Base-by-base conservation (phyloP, 2,888 invertebrate genomes). In the Eupeodes luniger region DNA sequence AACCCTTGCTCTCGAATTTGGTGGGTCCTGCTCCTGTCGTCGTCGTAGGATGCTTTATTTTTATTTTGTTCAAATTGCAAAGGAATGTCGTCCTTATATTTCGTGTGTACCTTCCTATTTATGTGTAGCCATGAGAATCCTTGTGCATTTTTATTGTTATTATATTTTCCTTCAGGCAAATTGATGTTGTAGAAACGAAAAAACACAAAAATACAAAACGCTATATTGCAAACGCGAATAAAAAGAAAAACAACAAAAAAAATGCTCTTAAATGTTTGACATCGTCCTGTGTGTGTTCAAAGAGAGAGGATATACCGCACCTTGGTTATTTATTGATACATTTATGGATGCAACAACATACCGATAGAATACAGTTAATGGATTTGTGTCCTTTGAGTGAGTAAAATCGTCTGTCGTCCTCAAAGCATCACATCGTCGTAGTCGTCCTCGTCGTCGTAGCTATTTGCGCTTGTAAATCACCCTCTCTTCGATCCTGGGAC, bases 271-370 rank as follows among this genome's bases (percentile, higher is more conserved):
- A 72, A 85, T 78, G 88, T 84, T 40, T 85, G 62, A 88, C 84
- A 75, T 69, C 78, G 88, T 85, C 69, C 75, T 85, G 70, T 70
- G 47, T 70, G 47, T 53, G 34, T 36, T 34, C 53, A 27, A 27
- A 27, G 27, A 27, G 10, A 27, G 27, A 14, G 49, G 40, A 40
- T 27, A 72, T 75, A 88, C 85, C 69, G 78, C 84, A 85, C 78
- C 85, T 88, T 75, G 78, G 85, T 85, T 88, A 77, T 88, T 88
- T 85, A 88, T 85, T 81, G 85, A 85, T 85, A 88, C 88, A 88
- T 88, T 88, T 84, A 88, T 84, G 85, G 85, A 80, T 84, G 85
- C 85, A 75, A 85, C 79, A 85, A 70, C 88, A 85, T 61, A 81
- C 81, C 57, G n/a, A 72, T 70, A 12, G 72, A 69, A 86, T 61